Conservation (phyloP, 2,113 vertebrate species). For the Misgurnus mizolepis region DNA sequence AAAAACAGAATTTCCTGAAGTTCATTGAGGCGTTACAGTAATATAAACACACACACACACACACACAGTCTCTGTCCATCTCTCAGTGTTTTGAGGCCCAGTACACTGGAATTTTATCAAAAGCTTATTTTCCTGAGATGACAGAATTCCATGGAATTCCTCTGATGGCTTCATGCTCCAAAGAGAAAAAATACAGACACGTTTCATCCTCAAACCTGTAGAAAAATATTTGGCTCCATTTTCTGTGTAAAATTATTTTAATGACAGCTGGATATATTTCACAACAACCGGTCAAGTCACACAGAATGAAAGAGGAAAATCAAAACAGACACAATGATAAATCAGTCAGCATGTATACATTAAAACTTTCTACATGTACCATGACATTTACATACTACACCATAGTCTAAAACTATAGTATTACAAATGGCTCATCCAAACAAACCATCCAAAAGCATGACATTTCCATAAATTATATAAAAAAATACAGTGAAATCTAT, state of each 20-base stretch:
- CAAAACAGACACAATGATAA: too few species aligned
- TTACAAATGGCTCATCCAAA: too few species aligned
- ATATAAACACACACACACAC: neutral
- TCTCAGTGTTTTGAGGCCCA: constrained; percentile 61
- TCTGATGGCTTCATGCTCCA: constrained; percentile 70
- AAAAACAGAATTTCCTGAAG: neutral
- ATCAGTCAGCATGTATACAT: too few species aligned
- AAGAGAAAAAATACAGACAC: constrained; percentile 39
- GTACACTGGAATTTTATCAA: constrained; percentile 75
- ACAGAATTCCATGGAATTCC: constrained; percentile 73
- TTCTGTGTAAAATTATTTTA: constrained; percentile 27
- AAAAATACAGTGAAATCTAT: too few species aligned
- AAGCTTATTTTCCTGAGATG: constrained; percentile 72
- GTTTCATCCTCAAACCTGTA: constrained; percentile 52
- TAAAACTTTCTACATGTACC: too few species aligned
- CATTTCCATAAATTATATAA: too few species aligned
- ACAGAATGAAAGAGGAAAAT: neutral
- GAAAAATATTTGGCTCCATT: constrained; percentile 51
- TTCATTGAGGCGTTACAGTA: neutral
- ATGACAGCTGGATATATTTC: constrained; percentile 33
- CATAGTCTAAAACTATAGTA: too few species aligned
- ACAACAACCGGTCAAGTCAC: constrained; percentile 22
- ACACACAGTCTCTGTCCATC: neutral
- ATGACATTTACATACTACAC: too few species aligned
- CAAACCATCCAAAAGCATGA: too few species aligned